Conservation (phyloP, 2,888 invertebrate genomes). For the Xestia ashworthii region DNA sequence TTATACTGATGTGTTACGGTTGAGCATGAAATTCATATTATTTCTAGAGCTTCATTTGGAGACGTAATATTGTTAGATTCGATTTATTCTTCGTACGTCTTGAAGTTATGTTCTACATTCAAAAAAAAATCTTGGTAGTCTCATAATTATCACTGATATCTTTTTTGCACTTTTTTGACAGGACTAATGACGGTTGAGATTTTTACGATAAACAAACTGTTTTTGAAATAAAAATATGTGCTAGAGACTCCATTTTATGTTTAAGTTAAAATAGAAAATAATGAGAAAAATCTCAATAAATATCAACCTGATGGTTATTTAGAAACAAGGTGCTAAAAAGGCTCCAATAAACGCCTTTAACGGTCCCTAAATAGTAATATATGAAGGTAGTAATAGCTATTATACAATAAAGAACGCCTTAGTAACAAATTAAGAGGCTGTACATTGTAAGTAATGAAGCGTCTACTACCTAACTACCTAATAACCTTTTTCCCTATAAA, state of each 20-base stretch:
- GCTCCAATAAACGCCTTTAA: constrained; percentile 20
- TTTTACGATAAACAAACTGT: no score
- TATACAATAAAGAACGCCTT: constrained; percentile 20
- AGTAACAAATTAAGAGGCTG: constrained; percentile 45
- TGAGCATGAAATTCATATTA: constrained; percentile 14
- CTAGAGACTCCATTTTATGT: no score
- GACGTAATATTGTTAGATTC: not conserved
- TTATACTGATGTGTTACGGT: constrained; percentile 33
- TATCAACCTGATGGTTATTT: constrained; percentile 1
- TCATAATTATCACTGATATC: no score
- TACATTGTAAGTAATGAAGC: constrained; percentile 55
- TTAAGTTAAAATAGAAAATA: not conserved
- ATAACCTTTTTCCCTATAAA: constrained; percentile 58
- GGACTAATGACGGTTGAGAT: no score
- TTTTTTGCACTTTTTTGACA: no score
- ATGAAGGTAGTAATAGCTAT: constrained; percentile 15
- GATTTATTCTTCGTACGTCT: no score
- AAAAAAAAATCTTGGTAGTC: no score
- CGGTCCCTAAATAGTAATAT: constrained; percentile 8
- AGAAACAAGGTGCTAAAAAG: not conserved
- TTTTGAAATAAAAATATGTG: no score
- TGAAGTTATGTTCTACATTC: no score
- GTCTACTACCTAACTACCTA: constrained; percentile 33
- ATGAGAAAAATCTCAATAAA: not conserved
- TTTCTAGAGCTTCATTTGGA: not conserved